These are phyloP conservation scores for Procambarus virginalis DNA, from an alignment of 1,140 invertebrate genomes.

Conservation along the genomic window DNA sequence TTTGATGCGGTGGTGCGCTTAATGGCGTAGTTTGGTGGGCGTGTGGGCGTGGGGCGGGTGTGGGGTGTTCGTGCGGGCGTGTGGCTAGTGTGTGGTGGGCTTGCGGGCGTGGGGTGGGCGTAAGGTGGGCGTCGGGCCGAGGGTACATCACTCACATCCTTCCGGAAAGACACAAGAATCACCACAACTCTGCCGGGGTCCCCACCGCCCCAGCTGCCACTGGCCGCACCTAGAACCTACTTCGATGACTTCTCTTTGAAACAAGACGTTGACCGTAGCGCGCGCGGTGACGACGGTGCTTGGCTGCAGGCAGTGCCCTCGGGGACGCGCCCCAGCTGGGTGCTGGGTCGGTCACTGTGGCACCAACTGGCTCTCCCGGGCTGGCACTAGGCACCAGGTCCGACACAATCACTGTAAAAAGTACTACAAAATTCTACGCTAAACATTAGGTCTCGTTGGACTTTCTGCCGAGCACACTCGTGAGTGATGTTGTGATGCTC, in stretches of 20 bases:
- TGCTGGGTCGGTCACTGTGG: neutral
- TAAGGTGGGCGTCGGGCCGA: constrained; percentile 18
- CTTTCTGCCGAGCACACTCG: neutral
- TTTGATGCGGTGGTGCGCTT: neutral
- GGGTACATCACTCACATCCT: constrained; percentile 40
- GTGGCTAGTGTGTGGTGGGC: neutral
- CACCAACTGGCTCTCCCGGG: neutral
- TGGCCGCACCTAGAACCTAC: neutral
- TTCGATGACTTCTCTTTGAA: neutral
- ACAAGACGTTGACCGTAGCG: neutral
- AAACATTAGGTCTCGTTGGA: constrained; percentile 31
- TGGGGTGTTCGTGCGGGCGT: constrained; percentile 2
- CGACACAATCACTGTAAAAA: constrained; percentile 47
- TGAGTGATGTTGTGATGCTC: neutral
- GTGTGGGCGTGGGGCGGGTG: constrained; percentile 14
- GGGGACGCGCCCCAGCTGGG: neutral
- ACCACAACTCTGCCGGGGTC: neutral
- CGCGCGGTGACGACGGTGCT: neutral
- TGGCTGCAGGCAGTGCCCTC: neutral
- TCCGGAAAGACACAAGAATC: constrained; percentile 18
- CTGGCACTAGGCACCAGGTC: constrained; percentile 34
- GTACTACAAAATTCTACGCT: constrained; percentile 19
- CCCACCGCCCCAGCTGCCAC: neutral
- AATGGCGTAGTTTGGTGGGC: neutral
- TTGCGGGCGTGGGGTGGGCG: constrained; percentile 20